Base-by-base conservation (phyloP, 2,797 vertebrate species). In the Pterois miles region DNA sequence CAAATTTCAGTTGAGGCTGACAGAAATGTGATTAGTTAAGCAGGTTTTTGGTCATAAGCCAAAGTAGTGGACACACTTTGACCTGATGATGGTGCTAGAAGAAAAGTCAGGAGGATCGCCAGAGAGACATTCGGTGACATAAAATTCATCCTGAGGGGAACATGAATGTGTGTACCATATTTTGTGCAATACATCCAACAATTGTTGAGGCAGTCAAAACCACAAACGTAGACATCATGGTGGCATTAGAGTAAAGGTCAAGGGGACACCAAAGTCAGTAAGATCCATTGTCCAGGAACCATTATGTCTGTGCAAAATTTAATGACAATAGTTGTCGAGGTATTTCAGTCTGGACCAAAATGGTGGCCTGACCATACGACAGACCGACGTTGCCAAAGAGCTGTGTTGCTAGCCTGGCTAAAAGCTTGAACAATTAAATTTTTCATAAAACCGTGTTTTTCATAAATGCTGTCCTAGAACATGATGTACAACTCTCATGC, bases 331-430 rank as follows among this genome's bases (percentile, higher is more conserved):
- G 7, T 43, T 43, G 3, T 43, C 18, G 40, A 43, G 40, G 18
- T 43, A 43, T 0, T 43, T 18, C 16, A 18, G 0, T 46, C 43
- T 46, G 43, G 43, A 46, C 0, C 18, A 46, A 46, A n/a, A n/a
- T n/a, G n/a, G n/a, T n/a, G n/a, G n/a, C n/a, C n/a, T n/a, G n/a
- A n/a, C n/a, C n/a, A n/a, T n/a, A 46, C 43, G 3, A 46, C 43
- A 46, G 43, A 46, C 43, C 20, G 43, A 46, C 43, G 20, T 46
- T 46, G 8, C 18, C 43, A 20, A 7, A 46, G 43, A 46, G 0
- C 43, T 8, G 43, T 20, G 43, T 46, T 20, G 7, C 43, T 46
- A 46, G 43, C 43, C 43, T 46, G 3, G 9, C 65, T 36, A 18
- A 53, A 52, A 66, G 33, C 12, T 2, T 20, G 5, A 63, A 43